Base-by-base conservation (phyloP, 2,113 vertebrate genomes). In the Chaetodon trifascialis region DNA sequence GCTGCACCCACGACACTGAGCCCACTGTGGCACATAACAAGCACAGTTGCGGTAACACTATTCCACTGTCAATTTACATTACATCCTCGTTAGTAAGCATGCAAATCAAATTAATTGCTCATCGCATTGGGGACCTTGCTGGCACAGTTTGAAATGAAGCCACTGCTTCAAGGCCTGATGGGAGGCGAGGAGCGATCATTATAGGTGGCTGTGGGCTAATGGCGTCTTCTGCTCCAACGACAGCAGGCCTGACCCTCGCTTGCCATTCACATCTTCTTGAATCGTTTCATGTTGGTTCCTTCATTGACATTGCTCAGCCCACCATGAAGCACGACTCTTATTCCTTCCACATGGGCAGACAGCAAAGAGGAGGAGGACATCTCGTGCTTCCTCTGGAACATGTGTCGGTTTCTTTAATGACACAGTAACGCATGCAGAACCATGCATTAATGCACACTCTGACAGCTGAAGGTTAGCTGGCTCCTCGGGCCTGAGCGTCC, bases 81-180 rank as follows among this genome's bases (percentile, higher is more conserved):
- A 85, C 75, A 85, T 80, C 59, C 85, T 84, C 16, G 59, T 93
- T 91, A 88, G 90, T 65, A 15, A 83, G 89, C 87, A 78, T 88
- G 90, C 83, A 83, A 93, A 93, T 91, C 77, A 66, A 65, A 92
- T 89, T 51, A 91, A 81, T 81, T 69, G 78, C 60, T 80, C 52
- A 36, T 81, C 11, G 11, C 81, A 11, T 16, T 11, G 8, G 68
- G 2, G 84, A 85, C 71, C 78, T 73, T 63, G 0, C 47, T 71
- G 80, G 47, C 52, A 69, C 64, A 23, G 73, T 85, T 70, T 65
- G 83, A 86, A 74, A 73, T 44, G 59, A 70, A 84, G 67, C 71
- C 47, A 55, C 56, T 17, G 46, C 58, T 47, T 63, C 9, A 1
- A 79, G 77, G 85, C 70, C 58, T n/a, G 51, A 82, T 17, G 80